A percentile compares a stretch with the other conserved stretches of the same genome.
These are phyloP conservation scores for Netta rufina DNA, from an alignment of 2,797 vertebrate species.

Conservation along the genomic window DNA sequence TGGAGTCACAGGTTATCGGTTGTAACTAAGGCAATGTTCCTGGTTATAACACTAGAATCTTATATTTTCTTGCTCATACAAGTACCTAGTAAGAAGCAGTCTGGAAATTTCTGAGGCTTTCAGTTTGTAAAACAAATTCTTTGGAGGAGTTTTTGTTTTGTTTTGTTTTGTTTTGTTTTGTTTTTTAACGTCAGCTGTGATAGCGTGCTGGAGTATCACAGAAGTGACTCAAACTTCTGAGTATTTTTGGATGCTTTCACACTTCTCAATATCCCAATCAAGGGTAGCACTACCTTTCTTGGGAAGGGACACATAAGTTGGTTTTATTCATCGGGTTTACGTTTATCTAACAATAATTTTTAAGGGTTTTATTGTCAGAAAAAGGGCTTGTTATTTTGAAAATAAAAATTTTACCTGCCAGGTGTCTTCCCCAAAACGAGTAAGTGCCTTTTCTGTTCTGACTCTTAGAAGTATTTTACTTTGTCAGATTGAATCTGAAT, in stretches of 20 bases:
- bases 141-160: not conserved
- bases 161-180: not conserved
- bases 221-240: constrained; percentile 9
- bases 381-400: constrained; percentile 70
- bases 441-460: constrained; percentile 73
- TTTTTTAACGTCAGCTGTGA: not conserved
- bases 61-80: not conserved
- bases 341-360: constrained; percentile 19
- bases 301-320: not conserved
- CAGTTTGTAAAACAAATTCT: not conserved
- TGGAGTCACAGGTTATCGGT: not conserved
- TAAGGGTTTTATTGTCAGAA: constrained; percentile 55
- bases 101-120: constrained; percentile 31
- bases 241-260: constrained; percentile 35
- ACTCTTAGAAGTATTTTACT: constrained; percentile 68
- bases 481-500: constrained; percentile 56
- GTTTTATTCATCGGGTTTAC: constrained; percentile 24
- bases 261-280: not conserved
- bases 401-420: constrained; percentile 48
- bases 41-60: constrained; percentile 20
- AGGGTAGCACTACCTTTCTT: constrained; percentile 11
- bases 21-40: not conserved
- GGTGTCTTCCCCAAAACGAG: constrained; percentile 70
- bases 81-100: constrained; percentile 27
- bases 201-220: not conserved